phyloP scores from a whole-genome alignment of 2,797 vertebrate species.

The Enteromius viviparus region DNA sequence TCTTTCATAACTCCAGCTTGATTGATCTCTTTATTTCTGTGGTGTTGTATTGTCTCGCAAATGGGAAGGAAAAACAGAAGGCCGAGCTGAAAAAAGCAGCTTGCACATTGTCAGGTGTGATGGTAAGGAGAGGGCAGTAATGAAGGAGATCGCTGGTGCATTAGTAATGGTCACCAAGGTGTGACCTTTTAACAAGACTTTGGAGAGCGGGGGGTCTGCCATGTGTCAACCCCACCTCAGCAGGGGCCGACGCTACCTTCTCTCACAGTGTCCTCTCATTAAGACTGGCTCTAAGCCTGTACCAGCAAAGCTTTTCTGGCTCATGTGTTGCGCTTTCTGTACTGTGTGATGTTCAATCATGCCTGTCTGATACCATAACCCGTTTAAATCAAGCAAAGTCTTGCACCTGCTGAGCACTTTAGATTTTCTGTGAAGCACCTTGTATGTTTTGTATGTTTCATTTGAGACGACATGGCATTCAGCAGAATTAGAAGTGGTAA shows the following conservation, averaged over 20 bases:
- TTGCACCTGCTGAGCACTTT: constrained; percentile 8
- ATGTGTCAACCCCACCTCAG: constrained; percentile 72
- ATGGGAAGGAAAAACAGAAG: constrained; percentile 60
- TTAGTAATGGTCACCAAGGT: constrained; percentile 78
- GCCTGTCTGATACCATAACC: constrained; percentile 20
- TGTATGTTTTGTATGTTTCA: not conserved
- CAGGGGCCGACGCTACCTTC: constrained; percentile 64
- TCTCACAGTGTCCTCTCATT: constrained; percentile 70
- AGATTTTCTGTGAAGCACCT: not conserved
- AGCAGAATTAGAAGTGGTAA: not conserved
- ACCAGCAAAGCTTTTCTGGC: not conserved
- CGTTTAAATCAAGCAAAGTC: constrained; percentile 28
- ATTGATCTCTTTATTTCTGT: constrained; percentile 48
- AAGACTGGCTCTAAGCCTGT: constrained; percentile 55
- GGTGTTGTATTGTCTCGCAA: constrained; percentile 73
- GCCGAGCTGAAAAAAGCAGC: constrained; percentile 57
- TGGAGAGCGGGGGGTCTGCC: constrained; percentile 75
- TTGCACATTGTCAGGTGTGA: constrained; percentile 77
- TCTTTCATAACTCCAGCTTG: constrained; percentile 8
- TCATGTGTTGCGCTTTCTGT: not conserved
- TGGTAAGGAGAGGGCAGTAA: constrained; percentile 76
- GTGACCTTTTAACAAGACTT: constrained; percentile 83
- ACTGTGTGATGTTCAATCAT: constrained; percentile 19
- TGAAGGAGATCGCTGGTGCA: constrained; percentile 72
- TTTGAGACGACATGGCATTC: not conserved